Evolutionary conservation across 2,888 invertebrate genomes (phyloP).

Genomic region (Dryadula phaetusa): DNA sequence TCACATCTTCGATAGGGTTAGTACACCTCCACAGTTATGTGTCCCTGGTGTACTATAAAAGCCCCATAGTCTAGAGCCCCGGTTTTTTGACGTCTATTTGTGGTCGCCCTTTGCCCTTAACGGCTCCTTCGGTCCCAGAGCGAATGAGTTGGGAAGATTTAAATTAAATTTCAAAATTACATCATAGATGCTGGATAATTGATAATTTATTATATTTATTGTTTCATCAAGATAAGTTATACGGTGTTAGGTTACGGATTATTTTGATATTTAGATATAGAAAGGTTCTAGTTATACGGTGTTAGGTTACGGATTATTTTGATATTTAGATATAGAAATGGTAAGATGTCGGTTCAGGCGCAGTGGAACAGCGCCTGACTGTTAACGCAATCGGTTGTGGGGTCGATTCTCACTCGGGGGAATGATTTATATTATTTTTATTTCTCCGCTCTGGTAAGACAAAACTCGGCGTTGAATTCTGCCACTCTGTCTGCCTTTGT

Average conservation of each 20-base stretch:
- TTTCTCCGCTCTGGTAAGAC: too few species aligned
- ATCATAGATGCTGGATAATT: conserved; percentile 28
- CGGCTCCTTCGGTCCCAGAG: conserved; percentile 62
- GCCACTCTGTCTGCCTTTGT: too few species aligned
- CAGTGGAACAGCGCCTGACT: too few species aligned
- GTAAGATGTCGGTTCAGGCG: too few species aligned
- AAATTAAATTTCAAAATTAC: conserved; percentile 55
- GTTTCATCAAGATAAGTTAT: conserved; percentile 2
- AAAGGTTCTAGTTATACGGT: background rate
- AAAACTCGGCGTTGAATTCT: too few species aligned
- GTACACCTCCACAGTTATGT: conserved; percentile 81
- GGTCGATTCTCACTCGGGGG: too few species aligned
- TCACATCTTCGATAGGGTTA: conserved; percentile 84
- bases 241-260: background rate
- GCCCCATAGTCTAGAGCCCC: conserved; percentile 72
- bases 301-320: background rate
- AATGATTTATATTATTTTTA: too few species aligned
- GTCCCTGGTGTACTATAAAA: conserved; percentile 80
- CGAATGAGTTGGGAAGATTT: conserved; percentile 50
- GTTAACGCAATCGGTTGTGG: too few species aligned
- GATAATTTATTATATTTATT: conserved; percentile 28
- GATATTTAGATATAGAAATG: background rate
- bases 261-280: background rate
- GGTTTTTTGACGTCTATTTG: conserved; percentile 84
- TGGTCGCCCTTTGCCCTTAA: conserved; percentile 77